Evolutionary conservation across 2,888 invertebrate species (phyloP).

Genomic region (Urechis unicinctus): DNA sequence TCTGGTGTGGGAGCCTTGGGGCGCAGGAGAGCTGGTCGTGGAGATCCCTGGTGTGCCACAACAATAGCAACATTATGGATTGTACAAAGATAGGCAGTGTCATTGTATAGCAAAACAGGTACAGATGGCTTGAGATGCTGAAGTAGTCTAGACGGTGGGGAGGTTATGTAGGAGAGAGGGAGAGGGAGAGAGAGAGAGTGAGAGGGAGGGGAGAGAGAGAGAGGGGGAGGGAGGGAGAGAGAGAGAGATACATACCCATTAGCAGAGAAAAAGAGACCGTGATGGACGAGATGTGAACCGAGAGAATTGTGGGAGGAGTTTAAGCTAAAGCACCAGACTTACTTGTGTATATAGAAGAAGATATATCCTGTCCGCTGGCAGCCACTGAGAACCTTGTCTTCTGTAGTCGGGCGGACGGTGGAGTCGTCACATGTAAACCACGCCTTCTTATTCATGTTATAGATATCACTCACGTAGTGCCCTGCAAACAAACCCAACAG

Average conservation of each 20-base stretch:
- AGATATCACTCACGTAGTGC: constrained; percentile 42
- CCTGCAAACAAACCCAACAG: constrained; percentile 26
- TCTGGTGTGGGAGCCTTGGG: no score
- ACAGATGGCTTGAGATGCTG: neutral
- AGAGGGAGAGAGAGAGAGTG: neutral
- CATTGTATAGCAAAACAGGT: neutral
- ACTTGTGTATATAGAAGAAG: constrained; percentile 43
- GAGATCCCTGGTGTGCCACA: no score
- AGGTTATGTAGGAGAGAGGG: neutral
- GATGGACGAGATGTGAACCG: neutral
- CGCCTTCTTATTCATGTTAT: constrained; percentile 29
- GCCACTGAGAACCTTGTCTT: constrained; percentile 27
- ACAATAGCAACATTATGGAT: no score
- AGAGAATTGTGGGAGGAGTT: no score
- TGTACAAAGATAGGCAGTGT: neutral
- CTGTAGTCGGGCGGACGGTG: constrained; percentile 27
- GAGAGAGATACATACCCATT: no score
- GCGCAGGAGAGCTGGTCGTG: no score
- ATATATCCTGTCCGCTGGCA: constrained; percentile 38
- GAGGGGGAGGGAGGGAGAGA: neutral
- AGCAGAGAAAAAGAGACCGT: neutral
- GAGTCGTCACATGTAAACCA: constrained; percentile 41
- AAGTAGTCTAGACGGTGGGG: neutral
- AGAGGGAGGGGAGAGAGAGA: neutral
- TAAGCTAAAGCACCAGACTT: constrained; percentile 14